A percentile compares a stretch with the other conserved stretches of the same genome.
Evolutionary conservation across 2,888 invertebrate genomes (phyloP).

Genomic region (Leptinotarsa juncta): DNA sequence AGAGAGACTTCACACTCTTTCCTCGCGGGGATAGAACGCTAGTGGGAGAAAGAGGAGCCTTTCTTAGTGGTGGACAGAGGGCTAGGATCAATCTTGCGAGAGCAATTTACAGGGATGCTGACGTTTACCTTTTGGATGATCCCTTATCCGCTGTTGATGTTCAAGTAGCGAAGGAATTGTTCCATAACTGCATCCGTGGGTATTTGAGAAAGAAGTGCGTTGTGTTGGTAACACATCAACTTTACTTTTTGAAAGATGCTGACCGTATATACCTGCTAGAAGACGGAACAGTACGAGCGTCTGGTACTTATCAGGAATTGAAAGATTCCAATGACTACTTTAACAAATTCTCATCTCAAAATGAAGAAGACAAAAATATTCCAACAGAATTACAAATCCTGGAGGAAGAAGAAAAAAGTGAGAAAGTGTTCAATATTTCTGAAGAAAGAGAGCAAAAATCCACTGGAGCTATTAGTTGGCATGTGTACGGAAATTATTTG

Average conservation of each 20-base stretch:
- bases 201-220: conserved; percentile 75
- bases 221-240: conserved; percentile 80
- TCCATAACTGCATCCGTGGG: conserved; percentile 79
- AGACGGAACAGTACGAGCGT: conserved; percentile 67
- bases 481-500: conserved; percentile 15
- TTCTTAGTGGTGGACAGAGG: conserved; percentile 83
- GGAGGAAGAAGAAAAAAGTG: not conserved
- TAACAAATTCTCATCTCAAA: conserved; percentile 33
- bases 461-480: conserved; percentile 10
- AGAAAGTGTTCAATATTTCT: not conserved
- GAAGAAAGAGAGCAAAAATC: conserved; percentile 1
- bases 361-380: conserved; percentile 12
- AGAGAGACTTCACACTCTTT: conserved; percentile 77
- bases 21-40: conserved; percentile 83
- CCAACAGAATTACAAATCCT: not conserved
- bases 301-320: conserved; percentile 42
- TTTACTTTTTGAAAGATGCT: conserved; percentile 73
- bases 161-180: conserved; percentile 86
- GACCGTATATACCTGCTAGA: conserved; percentile 70
- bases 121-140: conserved; percentile 88
- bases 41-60: conserved; percentile 80
- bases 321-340: conserved; percentile 38
- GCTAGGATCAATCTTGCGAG: conserved; percentile 86
- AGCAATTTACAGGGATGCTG: conserved; percentile 56
- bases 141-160: conserved; percentile 91